Base-by-base conservation (phyloP, 1,140 invertebrate species). In the Charaxes varanes region DNA sequence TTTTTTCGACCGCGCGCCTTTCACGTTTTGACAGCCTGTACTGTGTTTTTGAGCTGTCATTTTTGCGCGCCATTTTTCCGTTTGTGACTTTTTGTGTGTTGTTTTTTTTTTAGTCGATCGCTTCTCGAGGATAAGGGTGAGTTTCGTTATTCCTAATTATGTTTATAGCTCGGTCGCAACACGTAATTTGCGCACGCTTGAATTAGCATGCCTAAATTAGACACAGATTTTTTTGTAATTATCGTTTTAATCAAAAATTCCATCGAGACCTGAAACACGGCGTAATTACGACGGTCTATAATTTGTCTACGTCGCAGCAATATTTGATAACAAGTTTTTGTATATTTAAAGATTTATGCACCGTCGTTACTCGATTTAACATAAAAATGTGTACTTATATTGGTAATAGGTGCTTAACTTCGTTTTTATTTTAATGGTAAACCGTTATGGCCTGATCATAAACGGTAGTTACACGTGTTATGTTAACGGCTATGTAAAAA, bases 11-110 rank as follows among this genome's bases (percentile, higher is more conserved):
- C 45, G 49, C 49, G 46, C 48, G 37, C 51, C 52, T 45, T 52
- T 49, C 48, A 22, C 43, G 45, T 52, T 57, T 56, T 54, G 49
- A 53, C 44, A 48, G 33, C 12, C 19, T 19, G 21, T 35, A 13
- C 33, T 15, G 8, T 24, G 22, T 34, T 35, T 32, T n/a, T 18
- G 12, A 41, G 37, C 55, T 64, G 59, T 62, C 61, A 64, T 28
- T 53, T 55, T 61, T 47, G 38, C 53, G 62, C 57, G 57, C 54
- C 46, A 58, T 54, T 53, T 43, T 57, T 51, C 41, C 38, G 41
- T 40, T 41, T 45, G 53, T 55, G 53, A 55, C 52, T 57, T 44
- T 50, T 44, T 28, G 18, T 31, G 19, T 40, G 27, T 40, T 26
- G 15, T 22, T 50, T 57, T 41, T 57, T 61, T 52, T 51, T 52